Percentiles rank a stretch among this genome's conserved stretches.
Evolutionary conservation across 2,888 invertebrate genomes (phyloP).

Genomic region (Lycocerus yunnanus): DNA sequence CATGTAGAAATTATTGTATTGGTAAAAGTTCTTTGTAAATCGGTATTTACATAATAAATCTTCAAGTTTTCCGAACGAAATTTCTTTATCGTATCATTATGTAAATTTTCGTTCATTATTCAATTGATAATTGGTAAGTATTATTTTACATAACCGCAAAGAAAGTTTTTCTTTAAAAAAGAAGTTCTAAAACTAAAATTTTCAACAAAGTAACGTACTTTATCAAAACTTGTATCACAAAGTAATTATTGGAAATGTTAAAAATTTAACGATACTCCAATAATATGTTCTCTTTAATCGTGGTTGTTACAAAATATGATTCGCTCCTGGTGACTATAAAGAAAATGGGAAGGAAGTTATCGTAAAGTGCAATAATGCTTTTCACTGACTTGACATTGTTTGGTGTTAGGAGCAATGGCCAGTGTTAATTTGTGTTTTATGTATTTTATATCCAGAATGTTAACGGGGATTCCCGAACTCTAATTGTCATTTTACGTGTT

Average conservation of each 20-base stretch:
- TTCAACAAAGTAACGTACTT: neutral
- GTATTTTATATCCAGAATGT: no score
- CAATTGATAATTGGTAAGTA: neutral
- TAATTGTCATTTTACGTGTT: no score
- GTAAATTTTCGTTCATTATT: neutral
- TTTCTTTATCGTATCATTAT: neutral
- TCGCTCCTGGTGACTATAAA: neutral
- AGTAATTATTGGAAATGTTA: neutral
- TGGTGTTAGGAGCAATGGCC: neutral
- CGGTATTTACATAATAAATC: neutral
- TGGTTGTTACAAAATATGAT: conserved; percentile 7
- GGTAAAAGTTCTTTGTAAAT: neutral
- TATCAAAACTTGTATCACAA: neutral
- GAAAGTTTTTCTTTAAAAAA: neutral
- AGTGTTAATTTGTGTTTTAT: no score
- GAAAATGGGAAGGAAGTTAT: conserved; percentile 8
- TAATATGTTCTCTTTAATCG: neutral
- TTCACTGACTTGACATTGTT: conserved; percentile 12
- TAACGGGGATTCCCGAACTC: no score
- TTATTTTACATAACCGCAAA: neutral
- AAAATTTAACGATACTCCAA: neutral
- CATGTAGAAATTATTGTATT: neutral
- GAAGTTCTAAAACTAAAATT: neutral
- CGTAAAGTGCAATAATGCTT: conserved; percentile 8
- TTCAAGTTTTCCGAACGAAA: neutral